Evolutionary conservation across 1,140 invertebrate genomes (phyloP).

Genomic region (Dendroctonus valens): DNA sequence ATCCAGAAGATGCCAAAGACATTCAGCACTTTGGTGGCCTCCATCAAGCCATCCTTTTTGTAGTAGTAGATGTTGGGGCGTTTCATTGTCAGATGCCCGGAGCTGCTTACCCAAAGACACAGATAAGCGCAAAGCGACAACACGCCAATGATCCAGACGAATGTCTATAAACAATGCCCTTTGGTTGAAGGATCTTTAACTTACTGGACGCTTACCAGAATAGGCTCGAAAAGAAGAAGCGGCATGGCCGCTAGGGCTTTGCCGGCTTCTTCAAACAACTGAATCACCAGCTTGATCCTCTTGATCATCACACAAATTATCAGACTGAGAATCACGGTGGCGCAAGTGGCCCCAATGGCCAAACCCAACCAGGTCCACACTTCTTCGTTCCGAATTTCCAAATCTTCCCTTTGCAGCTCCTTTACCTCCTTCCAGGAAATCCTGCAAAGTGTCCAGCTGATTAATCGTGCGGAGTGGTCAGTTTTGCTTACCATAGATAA

Average conservation of each 20-base stretch:
- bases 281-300: slow-evolving; percentile 58
- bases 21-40: slow-evolving; percentile 35
- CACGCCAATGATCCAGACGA: slow-evolving; percentile 56
- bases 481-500: slow-evolving; percentile 62
- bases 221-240: slow-evolving; percentile 69
- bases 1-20: slow-evolving; percentile 70
- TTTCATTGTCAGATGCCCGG: slow-evolving; percentile 56
- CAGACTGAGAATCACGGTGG: slow-evolving; percentile 57
- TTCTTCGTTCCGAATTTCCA: background rate
- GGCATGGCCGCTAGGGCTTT: slow-evolving; percentile 71
- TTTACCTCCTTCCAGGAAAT: slow-evolving; percentile 13
- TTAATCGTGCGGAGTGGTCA: too few relatives aligned
- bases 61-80: slow-evolving; percentile 47
- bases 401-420: background rate
- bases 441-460: slow-evolving; percentile 1
- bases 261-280: slow-evolving; percentile 73
- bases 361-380: slow-evolving; percentile 5
- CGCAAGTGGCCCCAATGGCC: slow-evolving; percentile 53
- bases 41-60: slow-evolving; percentile 66
- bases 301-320: slow-evolving; percentile 66
- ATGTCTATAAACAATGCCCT: slow-evolving; percentile 58
- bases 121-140: slow-evolving; percentile 63
- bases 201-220: slow-evolving; percentile 57
- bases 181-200: too few relatives aligned
- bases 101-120: slow-evolving; percentile 62